Evolutionary conservation across 2,888 invertebrate species (phyloP).

Genomic region (Orthosia gracilis): DNA sequence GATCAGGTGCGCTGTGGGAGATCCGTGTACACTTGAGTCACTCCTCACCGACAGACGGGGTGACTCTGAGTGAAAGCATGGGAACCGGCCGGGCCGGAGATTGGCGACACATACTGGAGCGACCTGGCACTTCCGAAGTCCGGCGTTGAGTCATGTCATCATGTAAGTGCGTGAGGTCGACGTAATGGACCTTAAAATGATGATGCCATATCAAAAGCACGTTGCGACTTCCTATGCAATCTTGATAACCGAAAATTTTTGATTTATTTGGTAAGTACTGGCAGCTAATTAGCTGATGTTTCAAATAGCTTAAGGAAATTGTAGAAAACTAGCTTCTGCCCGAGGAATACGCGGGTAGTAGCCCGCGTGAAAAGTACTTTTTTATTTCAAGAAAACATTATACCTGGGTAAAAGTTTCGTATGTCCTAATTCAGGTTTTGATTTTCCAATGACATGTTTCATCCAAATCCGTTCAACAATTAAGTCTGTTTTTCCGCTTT

Average conservation of each 20-base stretch:
- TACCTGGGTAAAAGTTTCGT: too few species aligned
- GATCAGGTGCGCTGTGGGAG: slow-evolving; percentile 62
- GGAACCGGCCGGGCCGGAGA: slow-evolving; percentile 16
- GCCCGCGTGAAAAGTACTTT: too few species aligned
- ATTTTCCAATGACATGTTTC: too few species aligned
- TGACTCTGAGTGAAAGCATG: slow-evolving; percentile 37
- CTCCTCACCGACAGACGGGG: slow-evolving; percentile 19
- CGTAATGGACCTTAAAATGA: not conserved
- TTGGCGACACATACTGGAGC: slow-evolving; percentile 11
- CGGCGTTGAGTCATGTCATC: slow-evolving; percentile 22
- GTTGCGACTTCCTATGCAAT: not conserved
- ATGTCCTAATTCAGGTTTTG: too few species aligned
- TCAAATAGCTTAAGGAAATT: too few species aligned
- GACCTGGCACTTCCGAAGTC: slow-evolving; percentile 22
- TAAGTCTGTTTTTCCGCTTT: too few species aligned
- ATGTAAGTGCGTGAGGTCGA: not conserved
- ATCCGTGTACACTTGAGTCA: slow-evolving; percentile 68
- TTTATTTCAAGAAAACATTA: too few species aligned
- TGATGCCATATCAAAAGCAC: not conserved
- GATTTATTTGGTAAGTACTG: too few species aligned
- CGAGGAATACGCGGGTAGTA: too few species aligned
- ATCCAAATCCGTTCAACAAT: too few species aligned
- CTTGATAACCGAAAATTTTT: not conserved
- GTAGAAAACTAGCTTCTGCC: too few species aligned
- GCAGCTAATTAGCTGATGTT: not conserved